Evolutionary conservation across 2,113 vertebrate genomes (phyloP).

Genomic region (Pteronura brasiliensis): DNA sequence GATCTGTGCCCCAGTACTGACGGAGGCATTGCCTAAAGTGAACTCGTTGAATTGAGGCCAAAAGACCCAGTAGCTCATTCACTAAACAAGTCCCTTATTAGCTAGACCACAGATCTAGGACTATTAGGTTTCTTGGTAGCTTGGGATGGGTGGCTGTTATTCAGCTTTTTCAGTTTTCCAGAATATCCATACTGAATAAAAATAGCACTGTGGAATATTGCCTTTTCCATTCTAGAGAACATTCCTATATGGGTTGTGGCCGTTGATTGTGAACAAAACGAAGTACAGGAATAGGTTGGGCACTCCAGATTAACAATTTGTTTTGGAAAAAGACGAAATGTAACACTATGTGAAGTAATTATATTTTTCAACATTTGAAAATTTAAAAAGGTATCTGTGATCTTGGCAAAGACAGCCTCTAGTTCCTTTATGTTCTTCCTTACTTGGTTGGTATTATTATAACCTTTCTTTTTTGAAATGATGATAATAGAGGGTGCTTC

Average conservation of each 20-base stretch:
- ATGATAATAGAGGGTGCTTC: background rate
- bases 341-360: background rate
- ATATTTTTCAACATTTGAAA: conserved; percentile 17
- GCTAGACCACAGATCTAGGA: background rate
- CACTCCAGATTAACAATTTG: background rate
- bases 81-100: background rate
- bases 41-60: background rate
- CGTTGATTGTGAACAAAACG: background rate
- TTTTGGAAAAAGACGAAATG: background rate
- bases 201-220: background rate
- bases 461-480: background rate
- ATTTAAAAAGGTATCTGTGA: background rate
- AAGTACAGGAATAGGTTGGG: background rate
- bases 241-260: background rate
- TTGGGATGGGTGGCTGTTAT: background rate
- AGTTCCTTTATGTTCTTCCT: background rate
- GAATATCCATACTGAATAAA: background rate
- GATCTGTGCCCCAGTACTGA: background rate
- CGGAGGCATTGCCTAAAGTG: background rate
- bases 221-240: background rate
- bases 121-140: background rate
- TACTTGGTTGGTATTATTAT: background rate
- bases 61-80: background rate
- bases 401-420: background rate
- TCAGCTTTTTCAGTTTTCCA: background rate